Evolutionary conservation across 2,113 vertebrate species (phyloP).

Genomic region (Podarcis raffonei): DNA sequence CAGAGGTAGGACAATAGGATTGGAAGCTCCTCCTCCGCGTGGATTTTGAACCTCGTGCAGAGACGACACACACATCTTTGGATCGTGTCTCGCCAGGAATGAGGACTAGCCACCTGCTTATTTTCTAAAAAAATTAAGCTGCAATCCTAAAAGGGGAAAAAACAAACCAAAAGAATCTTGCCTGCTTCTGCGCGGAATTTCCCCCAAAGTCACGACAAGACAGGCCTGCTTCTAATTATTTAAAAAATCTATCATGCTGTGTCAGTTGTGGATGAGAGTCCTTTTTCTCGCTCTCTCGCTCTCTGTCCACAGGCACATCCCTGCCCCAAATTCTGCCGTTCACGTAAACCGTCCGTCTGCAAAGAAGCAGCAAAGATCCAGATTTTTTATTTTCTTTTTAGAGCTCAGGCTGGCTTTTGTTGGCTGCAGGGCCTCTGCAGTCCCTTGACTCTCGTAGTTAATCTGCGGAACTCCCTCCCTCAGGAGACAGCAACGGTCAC

Average conservation of each 20-base stretch:
- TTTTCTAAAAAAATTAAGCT: background rate
- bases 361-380: background rate
- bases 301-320: background rate
- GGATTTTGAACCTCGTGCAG: too few relatives aligned
- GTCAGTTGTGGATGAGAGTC: background rate
- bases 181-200: background rate
- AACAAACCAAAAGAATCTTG: background rate
- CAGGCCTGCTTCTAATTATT: background rate
- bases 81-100: background rate
- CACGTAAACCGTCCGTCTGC: background rate
- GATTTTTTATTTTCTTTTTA: too few relatives aligned
- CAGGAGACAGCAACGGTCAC: too few relatives aligned
- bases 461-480: too few relatives aligned
- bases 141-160: background rate
- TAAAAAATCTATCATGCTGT: background rate
- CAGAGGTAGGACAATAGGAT: background rate
- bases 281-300: background rate
- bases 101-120: background rate
- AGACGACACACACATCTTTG: too few relatives aligned
- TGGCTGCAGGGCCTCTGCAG: too few relatives aligned
- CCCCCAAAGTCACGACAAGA: background rate
- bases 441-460: too few relatives aligned
- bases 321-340: background rate
- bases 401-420: background rate
- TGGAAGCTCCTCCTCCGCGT: background rate